Evolutionary conservation across 2,797 vertebrate species (phyloP), one percentile per base, ranked within the genome.

Genomic region (Cyprinella venusta): DNA sequence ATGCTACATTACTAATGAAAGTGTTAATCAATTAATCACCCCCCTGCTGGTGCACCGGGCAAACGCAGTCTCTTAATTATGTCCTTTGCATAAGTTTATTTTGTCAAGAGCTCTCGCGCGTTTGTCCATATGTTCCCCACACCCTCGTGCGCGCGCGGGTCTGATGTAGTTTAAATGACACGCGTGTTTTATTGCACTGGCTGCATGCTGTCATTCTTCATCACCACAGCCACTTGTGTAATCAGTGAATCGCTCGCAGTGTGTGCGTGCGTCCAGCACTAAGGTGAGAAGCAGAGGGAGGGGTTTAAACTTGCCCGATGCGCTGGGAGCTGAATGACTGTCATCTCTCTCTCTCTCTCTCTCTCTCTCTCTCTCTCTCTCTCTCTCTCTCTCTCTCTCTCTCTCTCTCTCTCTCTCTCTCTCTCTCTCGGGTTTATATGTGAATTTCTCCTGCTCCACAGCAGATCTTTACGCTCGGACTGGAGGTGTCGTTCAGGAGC

Each of bases 201-300:
- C 76, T 33, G 10, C 56, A 48, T 8, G 6, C 33, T 40, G 16
- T 42, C 61, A 54, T 54, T 81, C 33, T 54, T 81, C 33, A 75
- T 64, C 71, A 16, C 8, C 33, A 56, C 8, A 15, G 45, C n/a
- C 45, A 8, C 16, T 21, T 19, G 45, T 42, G 54, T n/a, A 18
- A 67, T 18, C 80, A 40, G 33, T 10, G 80, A 15, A 48, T 45
- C 45, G 42, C 61, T 16, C 56, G 42, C 40, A 5, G 21, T 36
- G 21, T 36, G 26, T 18, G 26, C 36, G 69, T 18, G 77, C 71
- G 24, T 63, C 67, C 61, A 87, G 91, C 90, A 92, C 92, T 92
- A 92, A 91, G 86, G 82, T 90, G 87, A 85, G 82, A 80, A 76
- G 45, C 85, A 87, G 42, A 45, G 42, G 88, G 84, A 89, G 93